phyloP scores from a whole-genome alignment of 2,113 vertebrate species.

The Climacteris rufus region DNA sequence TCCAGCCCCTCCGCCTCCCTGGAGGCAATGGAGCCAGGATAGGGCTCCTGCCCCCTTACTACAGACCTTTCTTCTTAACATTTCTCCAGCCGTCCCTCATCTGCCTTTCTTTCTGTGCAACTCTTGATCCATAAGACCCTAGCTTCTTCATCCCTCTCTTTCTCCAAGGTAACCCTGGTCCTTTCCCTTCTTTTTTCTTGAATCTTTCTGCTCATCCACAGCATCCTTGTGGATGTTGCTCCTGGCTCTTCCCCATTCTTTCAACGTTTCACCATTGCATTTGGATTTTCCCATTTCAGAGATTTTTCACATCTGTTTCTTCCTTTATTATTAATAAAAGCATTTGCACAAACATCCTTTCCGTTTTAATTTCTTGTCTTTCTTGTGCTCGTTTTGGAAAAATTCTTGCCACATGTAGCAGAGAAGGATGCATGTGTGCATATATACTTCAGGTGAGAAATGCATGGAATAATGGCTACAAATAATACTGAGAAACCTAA shows the following conservation, averaged over 20 bases:
- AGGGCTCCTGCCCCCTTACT: neutral
- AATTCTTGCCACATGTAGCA: neutral
- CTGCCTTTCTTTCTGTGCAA: neutral
- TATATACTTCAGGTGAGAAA: neutral
- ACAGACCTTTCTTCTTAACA: neutral
- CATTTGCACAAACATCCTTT: neutral
- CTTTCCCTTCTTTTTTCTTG: neutral
- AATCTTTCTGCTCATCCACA: neutral
- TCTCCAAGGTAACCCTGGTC: neutral
- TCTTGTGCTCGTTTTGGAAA: neutral
- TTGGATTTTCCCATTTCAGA: neutral
- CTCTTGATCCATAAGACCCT: neutral
- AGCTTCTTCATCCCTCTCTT: neutral
- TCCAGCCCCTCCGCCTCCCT: neutral
- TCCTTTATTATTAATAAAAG: neutral
- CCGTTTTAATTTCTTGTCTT: neutral
- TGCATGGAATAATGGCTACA: neutral
- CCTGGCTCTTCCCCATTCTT: neutral
- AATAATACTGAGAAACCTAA: neutral
- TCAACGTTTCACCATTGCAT: neutral
- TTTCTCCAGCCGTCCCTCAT: neutral
- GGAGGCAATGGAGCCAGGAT: neutral
- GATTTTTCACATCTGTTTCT: neutral
- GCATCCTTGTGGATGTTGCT: neutral
- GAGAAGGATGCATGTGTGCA: neutral